phyloP scores from a whole-genome alignment of 2,888 invertebrate genomes.

The Petrolisthes manimaculis region DNA sequence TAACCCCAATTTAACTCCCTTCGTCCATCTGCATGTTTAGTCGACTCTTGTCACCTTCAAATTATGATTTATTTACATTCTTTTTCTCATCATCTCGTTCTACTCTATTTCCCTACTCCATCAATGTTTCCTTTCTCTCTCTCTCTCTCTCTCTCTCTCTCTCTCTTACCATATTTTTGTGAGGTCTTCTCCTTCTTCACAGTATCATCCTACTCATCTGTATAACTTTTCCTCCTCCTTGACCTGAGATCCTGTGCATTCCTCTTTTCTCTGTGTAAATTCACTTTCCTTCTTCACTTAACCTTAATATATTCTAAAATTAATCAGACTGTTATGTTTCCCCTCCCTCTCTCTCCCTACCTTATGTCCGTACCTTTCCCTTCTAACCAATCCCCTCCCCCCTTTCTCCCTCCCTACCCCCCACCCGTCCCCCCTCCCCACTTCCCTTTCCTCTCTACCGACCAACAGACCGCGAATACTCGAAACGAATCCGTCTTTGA shows the following conservation, averaged over 20 bases:
- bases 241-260: not conserved
- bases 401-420: not conserved
- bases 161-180: not conserved
- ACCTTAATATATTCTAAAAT: not conserved
- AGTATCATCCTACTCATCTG: not conserved
- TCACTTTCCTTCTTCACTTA: not conserved
- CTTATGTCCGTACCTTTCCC: too few relatives aligned
- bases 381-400: not conserved
- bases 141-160: constrained; percentile 25
- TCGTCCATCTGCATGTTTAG: too few relatives aligned
- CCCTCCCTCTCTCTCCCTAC: not conserved
- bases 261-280: not conserved
- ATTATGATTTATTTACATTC: too few relatives aligned
- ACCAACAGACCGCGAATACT: not conserved
- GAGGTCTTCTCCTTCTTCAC: not conserved
- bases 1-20: too few relatives aligned
- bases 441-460: not conserved
- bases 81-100: not conserved
- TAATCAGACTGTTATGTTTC: not conserved
- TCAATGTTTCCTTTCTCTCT: not conserved
- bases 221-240: not conserved
- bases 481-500: constrained; percentile 16
- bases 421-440: not conserved
- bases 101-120: not conserved
- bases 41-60: too few relatives aligned